phyloP scores from a whole-genome alignment of 37 sponge, comb jelly and placozoan species.

The Beroe forskalii region DNA sequence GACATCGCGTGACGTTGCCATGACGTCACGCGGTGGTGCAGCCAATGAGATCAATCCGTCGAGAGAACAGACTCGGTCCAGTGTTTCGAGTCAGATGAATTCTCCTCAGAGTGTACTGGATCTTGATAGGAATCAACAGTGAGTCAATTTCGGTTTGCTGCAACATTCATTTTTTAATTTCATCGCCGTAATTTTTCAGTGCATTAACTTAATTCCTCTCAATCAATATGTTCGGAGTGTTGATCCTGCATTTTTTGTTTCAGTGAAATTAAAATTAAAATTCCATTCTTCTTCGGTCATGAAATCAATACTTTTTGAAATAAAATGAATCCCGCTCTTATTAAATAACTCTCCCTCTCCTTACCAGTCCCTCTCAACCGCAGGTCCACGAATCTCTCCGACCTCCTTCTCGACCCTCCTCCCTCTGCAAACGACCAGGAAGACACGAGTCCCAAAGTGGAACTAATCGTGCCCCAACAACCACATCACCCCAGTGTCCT shows the following conservation, averaged over 20 bases:
- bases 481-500: neutral
- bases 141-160: neutral
- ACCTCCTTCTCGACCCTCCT: neutral
- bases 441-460: neutral
- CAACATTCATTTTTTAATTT: neutral
- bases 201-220: neutral
- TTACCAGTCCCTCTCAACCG: neutral
- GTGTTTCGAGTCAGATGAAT: neutral
- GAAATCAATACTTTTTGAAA: no score
- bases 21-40: conserved; percentile 1
- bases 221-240: no score
- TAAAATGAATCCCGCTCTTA: no score
- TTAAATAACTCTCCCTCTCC: neutral
- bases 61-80: neutral
- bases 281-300: no score
- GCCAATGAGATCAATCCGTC: neutral
- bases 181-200: neutral
- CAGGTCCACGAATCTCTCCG: neutral
- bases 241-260: no score
- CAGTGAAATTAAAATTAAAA: no score
- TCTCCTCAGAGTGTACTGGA: conserved; percentile 37
- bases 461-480: neutral
- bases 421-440: neutral
- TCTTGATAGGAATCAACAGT: conserved; percentile 30
- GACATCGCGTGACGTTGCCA: conserved; percentile 10